A percentile compares a stretch with the other conserved stretches of the same genome.
Conservation (phyloP, 2,113 vertebrate species). For the Paralichthys olivaceus region DNA sequence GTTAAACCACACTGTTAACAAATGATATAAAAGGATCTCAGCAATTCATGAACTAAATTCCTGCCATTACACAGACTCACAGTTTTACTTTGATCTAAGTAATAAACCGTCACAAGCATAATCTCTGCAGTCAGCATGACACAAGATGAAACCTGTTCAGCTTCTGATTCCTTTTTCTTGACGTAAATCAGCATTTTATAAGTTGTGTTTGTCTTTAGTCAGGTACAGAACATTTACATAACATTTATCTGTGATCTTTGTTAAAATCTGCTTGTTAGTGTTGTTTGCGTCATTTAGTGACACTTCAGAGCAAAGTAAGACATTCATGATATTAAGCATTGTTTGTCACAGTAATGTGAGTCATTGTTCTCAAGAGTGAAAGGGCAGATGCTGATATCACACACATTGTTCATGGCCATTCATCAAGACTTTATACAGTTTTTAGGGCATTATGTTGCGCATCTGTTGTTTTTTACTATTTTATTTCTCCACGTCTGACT, state of each 20-base stretch:
- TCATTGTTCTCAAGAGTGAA: slow-evolving; percentile 11
- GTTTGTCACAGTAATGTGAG: slow-evolving; percentile 12
- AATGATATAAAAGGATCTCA: slow-evolving; percentile 49
- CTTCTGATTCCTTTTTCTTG: slow-evolving; percentile 16
- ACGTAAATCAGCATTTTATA: slow-evolving; percentile 19
- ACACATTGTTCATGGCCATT: slow-evolving; percentile 6
- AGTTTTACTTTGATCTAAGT: slow-evolving; percentile 26
- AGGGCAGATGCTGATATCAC: not conserved
- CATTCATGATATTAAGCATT: not conserved
- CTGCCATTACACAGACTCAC: slow-evolving; percentile 27
- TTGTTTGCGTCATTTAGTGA: slow-evolving; percentile 20
- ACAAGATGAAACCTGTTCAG: slow-evolving; percentile 1
- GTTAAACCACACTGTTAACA: not conserved
- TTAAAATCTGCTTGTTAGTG: not conserved
- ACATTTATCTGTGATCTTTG: slow-evolving; percentile 21
- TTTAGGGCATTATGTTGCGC: slow-evolving; percentile 25
- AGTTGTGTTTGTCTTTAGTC: not conserved
- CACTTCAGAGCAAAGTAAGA: not conserved
- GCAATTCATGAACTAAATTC: slow-evolving; percentile 34
- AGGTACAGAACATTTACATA: not conserved
- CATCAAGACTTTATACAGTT: not conserved
- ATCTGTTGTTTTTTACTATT: slow-evolving; percentile 6
- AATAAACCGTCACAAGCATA: slow-evolving; percentile 4
- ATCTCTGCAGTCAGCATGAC: slow-evolving; percentile 7
- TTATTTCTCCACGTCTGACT: slow-evolving; percentile 26